Evolutionary conservation across 2,888 invertebrate genomes (phyloP), one percentile per base, ranked within the genome.

Genomic region (Escarpia spicata): DNA sequence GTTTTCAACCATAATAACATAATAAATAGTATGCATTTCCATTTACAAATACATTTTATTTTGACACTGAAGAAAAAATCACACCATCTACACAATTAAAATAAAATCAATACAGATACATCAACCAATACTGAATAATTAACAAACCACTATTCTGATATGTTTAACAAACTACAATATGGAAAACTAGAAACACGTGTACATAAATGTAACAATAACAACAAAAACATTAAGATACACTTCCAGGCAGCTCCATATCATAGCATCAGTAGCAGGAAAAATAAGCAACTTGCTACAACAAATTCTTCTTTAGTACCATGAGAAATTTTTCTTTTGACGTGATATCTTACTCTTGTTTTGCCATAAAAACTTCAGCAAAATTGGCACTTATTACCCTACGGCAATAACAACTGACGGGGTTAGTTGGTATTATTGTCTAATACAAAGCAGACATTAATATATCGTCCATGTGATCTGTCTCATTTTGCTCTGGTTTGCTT

Each of bases 391-490:
- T 15, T 26, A 75, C 75, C 75, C 6, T 26, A 75, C 4, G 26
- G 75, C 26, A 75, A 75, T 3, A 75, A 75, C n/a, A 75, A 26
- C 75, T 75, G 75, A 75, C 75, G 6, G 75, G 75, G n/a, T 2
- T 26, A 26, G 26, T 26, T n/a, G n/a, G 26, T 75, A 26, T 26
- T 26, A 75, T 75, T 75, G 26, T 26, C 19, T 3, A 26, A 4
- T 26, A n/a, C 0, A 75, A 75, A 75, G 19, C 75, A 75, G 26
- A 75, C 45, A 43, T 92, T 52, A 93, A 45, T 93, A 93, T 10
- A 96, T 94, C n/a, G 96, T 96, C 95, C 95, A 96, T 10, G 95
- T 96, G 43, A 96, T 94, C 93, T 96, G 96, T 93, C 95, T 95
- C 95, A 96, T 95, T 12, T 94, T 94, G 2, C 94, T 91, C 9